Evolutionary conservation across 2,888 invertebrate species (phyloP), one percentile per base, ranked within the genome.

Genomic region (Brachypalpus laphriformis): DNA sequence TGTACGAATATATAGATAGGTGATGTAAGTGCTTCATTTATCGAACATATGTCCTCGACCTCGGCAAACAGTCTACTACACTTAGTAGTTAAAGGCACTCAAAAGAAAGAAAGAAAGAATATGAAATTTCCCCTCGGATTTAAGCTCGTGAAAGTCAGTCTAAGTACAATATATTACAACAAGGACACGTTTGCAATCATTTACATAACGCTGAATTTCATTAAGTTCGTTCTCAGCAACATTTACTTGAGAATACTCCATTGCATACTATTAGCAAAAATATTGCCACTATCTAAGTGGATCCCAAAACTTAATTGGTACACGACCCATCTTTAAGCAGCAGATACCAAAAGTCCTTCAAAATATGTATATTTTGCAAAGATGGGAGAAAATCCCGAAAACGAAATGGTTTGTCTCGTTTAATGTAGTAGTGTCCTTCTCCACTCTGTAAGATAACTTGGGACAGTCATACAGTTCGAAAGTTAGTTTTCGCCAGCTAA

Each of bases 261-360:
- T 3, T 42, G 16, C 28, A 25, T 16, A 45, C 28, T 18, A 45
- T 28, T 18, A 63, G 16, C 61, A 28, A 45, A 45, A 31, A 40
- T 28, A 45, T 63, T 54, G 18, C 75, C 47, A 75, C 66, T 66
- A 66, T 68, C 28, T 57, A 22, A 22, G 49, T 49, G 31, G 28
- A 59, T 20, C n/a, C 40, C 8, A 51, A 16, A 68, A 70, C 66
- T 76, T 51, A 76, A 76, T 76, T 72, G 72, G 51, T 51, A 11
- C 28, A 57, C 56, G 51, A 68, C 66, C 31, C 49, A 40, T 51
- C 31, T 59, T 59, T 42, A 51, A 68, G 57, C 40, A 59, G 28
- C 28, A 42, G 25, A 42, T 47, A 34, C 28, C 61, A 28, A 75
- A 75, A 75, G 42, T 54, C 59, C 40, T 45, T 54, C 31, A 34